Percentiles rank a stretch among this genome's conserved stretches.
These are phyloP conservation scores for Entomobrya proxima DNA, from an alignment of 2,888 invertebrate species.

Conservation along the genomic window DNA sequence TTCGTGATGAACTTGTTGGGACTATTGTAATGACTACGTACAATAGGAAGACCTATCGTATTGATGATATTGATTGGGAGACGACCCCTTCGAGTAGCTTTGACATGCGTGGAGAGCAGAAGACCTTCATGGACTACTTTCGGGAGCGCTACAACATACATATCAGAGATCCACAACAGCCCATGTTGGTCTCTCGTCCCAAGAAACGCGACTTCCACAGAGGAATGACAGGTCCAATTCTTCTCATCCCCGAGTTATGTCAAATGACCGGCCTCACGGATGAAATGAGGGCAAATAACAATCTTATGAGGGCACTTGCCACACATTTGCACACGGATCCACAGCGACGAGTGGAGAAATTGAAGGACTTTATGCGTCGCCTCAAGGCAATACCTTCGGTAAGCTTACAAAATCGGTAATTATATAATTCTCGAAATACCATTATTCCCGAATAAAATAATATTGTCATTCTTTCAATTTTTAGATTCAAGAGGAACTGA, in stretches of 20 bases:
- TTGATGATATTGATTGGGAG: constrained; percentile 50
- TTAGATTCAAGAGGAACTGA: constrained; percentile 60
- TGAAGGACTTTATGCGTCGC: constrained; percentile 80
- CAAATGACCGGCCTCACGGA: constrained; percentile 93
- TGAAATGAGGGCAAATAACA: constrained; percentile 87
- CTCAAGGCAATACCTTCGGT: constrained; percentile 72
- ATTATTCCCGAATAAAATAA: not conserved
- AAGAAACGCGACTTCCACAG: constrained; percentile 73
- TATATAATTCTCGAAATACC: not conserved
- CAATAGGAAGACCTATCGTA: constrained; percentile 52
- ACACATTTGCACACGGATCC: constrained; percentile 89
- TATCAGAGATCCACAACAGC: constrained; percentile 61
- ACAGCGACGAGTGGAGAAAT: constrained; percentile 84
- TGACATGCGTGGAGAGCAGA: not conserved
- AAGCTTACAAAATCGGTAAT: constrained; percentile 20
- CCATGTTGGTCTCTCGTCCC: constrained; percentile 71
- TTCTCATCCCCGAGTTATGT: constrained; percentile 92
- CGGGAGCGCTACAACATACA: constrained; percentile 63
- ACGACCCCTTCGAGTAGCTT: constrained; percentile 31
- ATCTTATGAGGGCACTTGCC: constrained; percentile 90
- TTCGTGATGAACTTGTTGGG: constrained; percentile 48
- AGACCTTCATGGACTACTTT: constrained; percentile 71
- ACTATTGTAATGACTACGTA: constrained; percentile 55
- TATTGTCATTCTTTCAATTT: not conserved
- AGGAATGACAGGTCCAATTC: constrained; percentile 76